Evolutionary conservation across 2,113 vertebrate species (phyloP), one percentile per base, ranked within the genome.

Genomic region (Hoplias malabaricus): DNA sequence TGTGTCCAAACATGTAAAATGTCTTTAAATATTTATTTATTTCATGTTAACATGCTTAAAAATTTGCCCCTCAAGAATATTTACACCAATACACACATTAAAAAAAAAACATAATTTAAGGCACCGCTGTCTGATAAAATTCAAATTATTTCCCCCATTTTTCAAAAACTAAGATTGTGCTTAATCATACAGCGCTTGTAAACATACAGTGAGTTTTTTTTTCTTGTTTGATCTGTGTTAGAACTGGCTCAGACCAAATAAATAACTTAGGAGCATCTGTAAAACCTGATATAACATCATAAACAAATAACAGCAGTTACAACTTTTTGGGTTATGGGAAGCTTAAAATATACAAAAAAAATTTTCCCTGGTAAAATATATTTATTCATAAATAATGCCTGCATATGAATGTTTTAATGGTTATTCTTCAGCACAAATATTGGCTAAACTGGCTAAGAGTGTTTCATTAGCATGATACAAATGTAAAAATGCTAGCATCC

Each of bases 161-260:
- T 33, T 63, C 65, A 42, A 66, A 68, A 70, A 43, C 34, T 90
- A 86, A 90, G 75, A 90, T 88, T 69, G 53, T 56, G 62, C 96
- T 95, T 93, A 95, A 96, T 95, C 95, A 10, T 91, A 84, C 86
- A 89, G 92, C 88, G 93, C 88, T 95, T 95, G 96, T 99, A 98
- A 99, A 98, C 96, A 93, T 88, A 85, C 85, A 85, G 90, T 93
- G 89, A 83, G 89, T 82, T 82, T 72, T 34, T 25, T 75, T 48
- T 27, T 81, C 73, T 83, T 62, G 59, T 53, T 59, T 56, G 68
- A 74, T 31, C 33, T 73, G 43, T 71, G 29, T 46, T 65, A 40
- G 66, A 69, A 80, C 42, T 61, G 12, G 19, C 38, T 76, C 56
- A 31, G 48, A 77, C 73, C 42, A 65, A 83, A 86, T 83, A 84